Percentiles rank a stretch among this genome's conserved stretches.
Conservation (phyloP, 2,113 vertebrate species). For the Rattus norvegicus region DNA sequence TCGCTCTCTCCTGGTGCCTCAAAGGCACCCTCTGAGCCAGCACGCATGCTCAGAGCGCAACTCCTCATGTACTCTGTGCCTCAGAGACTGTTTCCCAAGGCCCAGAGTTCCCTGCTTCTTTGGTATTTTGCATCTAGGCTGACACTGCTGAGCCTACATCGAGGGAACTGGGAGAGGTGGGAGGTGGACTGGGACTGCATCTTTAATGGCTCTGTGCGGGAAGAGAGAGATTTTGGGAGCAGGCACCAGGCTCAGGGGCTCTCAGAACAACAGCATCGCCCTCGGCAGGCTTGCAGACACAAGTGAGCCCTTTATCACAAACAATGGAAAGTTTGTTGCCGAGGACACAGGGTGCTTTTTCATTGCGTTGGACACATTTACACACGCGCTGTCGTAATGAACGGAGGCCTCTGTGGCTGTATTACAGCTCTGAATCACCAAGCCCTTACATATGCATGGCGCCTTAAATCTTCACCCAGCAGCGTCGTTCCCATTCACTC, state of each 20-base stretch:
- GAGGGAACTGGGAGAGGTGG: rapidly evolving
- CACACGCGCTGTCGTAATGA: background rate
- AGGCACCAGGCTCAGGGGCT: background rate
- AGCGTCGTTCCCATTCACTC: background rate
- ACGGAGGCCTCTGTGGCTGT: background rate
- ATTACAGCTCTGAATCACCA: background rate
- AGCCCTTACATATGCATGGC: background rate
- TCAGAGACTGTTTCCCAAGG: background rate
- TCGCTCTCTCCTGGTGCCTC: rapidly evolving
- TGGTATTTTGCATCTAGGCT: background rate
- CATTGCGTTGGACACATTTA: background rate
- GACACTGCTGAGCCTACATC: background rate
- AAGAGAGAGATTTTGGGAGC: too few relatives aligned
- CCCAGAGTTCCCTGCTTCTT: background rate
- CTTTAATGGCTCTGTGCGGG: background rate
- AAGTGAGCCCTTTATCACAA: background rate
- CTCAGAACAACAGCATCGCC: background rate
- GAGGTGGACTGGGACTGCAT: too few relatives aligned
- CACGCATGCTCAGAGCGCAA: rapidly evolving
- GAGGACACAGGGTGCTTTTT: background rate
- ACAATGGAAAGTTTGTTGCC: background rate
- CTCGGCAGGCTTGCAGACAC: background rate
- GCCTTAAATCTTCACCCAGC: constrained; percentile 16
- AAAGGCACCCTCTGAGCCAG: rapidly evolving
- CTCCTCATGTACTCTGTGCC: background rate